Evolutionary conservation across 2,113 vertebrate genomes (phyloP).

Genomic region (Patagioenas fasciata): DNA sequence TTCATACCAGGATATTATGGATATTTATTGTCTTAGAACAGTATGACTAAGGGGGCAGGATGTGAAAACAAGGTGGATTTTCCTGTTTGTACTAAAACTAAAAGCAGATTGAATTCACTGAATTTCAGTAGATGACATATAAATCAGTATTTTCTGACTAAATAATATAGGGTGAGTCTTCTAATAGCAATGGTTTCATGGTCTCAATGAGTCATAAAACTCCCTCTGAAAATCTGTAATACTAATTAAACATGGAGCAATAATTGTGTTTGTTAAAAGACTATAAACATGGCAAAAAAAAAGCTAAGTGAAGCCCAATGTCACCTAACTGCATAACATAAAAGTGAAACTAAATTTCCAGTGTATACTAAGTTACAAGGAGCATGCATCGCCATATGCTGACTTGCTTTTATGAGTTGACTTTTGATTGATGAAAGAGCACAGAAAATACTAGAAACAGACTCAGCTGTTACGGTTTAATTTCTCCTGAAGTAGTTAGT

Average conservation of each 20-base stretch:
- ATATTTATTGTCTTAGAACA: conserved; percentile 41
- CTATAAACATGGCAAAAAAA: not conserved
- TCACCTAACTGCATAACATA: not conserved
- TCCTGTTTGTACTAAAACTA: conserved; percentile 34
- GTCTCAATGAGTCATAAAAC: conserved; percentile 40
- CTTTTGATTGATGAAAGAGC: not conserved
- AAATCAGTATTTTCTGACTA: conserved; percentile 58
- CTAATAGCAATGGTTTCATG: conserved; percentile 45
- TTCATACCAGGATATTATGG: no score
- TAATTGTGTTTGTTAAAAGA: conserved; percentile 8
- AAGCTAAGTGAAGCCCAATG: not conserved
- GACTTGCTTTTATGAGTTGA: not conserved
- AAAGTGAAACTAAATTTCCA: not conserved
- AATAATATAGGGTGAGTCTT: conserved; percentile 24
- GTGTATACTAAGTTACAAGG: not conserved
- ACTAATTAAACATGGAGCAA: conserved; percentile 56
- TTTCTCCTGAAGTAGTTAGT: not conserved
- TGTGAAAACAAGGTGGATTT: conserved; percentile 48
- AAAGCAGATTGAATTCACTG: conserved; percentile 20
- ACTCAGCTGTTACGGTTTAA: not conserved
- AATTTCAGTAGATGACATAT: conserved; percentile 30
- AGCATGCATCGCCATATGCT: not conserved
- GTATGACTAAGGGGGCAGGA: not conserved
- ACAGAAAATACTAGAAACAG: not conserved
- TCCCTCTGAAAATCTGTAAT: conserved; percentile 39